phyloP scores from a whole-genome alignment of 2,888 invertebrate genomes.

The Podotricha telesiphe region DNA sequence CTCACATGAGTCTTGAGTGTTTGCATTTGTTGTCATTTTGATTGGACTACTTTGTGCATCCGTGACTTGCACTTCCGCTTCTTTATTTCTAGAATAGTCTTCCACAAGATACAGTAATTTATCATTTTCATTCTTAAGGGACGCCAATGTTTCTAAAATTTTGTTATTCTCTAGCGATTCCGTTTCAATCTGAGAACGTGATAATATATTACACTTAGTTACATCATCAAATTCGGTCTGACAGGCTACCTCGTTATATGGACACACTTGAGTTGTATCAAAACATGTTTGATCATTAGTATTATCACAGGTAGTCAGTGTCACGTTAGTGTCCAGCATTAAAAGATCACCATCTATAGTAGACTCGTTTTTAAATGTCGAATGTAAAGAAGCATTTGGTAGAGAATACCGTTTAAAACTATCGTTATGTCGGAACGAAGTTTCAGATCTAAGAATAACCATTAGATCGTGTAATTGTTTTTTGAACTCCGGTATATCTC shows the following conservation, averaged over 20 bases:
- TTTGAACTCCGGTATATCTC: conserved; percentile 71
- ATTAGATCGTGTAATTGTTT: conserved; percentile 64
- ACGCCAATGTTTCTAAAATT: conserved; percentile 51
- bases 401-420: conserved; percentile 66
- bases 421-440: conserved; percentile 51
- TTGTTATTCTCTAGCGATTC: conserved; percentile 51
- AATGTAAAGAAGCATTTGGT: conserved; percentile 58
- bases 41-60: conserved; percentile 56
- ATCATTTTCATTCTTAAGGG: conserved; percentile 59
- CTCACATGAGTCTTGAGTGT: conserved; percentile 41
- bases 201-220: conserved; percentile 48
- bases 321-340: conserved; percentile 77
- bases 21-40: conserved; percentile 42
- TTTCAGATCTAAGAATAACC: conserved; percentile 60
- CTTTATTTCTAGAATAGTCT: conserved; percentile 45
- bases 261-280: conserved; percentile 61
- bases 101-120: conserved; percentile 55
- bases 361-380: conserved; percentile 68
- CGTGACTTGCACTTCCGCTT: conserved; percentile 37
- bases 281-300: conserved; percentile 71
- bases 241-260: conserved; percentile 60
- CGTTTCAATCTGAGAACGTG: conserved; percentile 51
- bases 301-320: conserved; percentile 65
- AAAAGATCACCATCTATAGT: conserved; percentile 71
- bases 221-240: conserved; percentile 54